A percentile compares a stretch with the other conserved stretches of the same genome.
Conservation (phyloP, 2,113 vertebrate genomes). For the Seriola dumerili region DNA sequence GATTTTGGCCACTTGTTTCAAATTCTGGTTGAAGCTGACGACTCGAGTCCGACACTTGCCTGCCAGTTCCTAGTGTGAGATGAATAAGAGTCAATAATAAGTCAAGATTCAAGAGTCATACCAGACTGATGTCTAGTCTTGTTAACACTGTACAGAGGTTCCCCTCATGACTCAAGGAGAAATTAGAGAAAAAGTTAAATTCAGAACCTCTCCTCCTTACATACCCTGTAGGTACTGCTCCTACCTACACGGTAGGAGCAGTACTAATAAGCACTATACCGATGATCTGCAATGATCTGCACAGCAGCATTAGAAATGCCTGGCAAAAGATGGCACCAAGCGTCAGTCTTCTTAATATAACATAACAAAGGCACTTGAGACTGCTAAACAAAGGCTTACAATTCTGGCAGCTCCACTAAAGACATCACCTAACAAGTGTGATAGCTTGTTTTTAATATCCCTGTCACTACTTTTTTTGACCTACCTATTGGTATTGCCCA, state of each 20-base stretch:
- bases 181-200: no score
- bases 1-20: background rate
- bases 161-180: background rate
- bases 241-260: no score
- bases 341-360: no score
- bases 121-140: background rate
- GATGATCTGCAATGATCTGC: no score
- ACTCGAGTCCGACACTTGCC: background rate
- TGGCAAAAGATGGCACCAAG: no score
- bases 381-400: conserved; percentile 11
- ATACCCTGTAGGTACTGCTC: no score
- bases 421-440: background rate
- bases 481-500: background rate
- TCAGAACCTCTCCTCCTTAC: no score
- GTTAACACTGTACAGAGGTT: background rate
- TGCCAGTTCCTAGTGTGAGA: background rate
- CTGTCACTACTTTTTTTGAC: background rate
- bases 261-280: no score
- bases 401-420: conserved; percentile 9
- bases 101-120: background rate
- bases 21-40: background rate
- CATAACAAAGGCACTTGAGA: background rate
- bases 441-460: background rate
- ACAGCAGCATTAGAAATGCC: no score
- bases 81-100: background rate